Base-by-base conservation (phyloP, 2,797 vertebrate species). In the Rhinella marina region DNA sequence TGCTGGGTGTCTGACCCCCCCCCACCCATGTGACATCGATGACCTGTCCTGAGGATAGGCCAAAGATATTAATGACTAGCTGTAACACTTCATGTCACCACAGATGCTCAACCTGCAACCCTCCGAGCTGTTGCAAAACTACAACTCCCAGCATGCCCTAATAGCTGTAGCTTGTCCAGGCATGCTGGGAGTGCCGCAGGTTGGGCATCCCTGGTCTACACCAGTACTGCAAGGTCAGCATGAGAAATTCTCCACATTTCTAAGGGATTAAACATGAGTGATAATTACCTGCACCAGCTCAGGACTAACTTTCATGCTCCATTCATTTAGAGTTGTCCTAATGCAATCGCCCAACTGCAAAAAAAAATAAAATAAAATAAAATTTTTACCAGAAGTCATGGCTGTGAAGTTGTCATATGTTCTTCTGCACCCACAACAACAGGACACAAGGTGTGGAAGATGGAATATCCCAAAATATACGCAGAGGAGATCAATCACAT, bases 321-420 rank as follows among this genome's bases (percentile, higher is more conserved):
- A 99, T 61, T 98, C 97, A 78, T 93, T 97, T 91, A 99, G 93
- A 0, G 97, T 97, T 86, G 96, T 98, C 91, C 96, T 96, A 92
- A 99, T 97, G 93, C 98, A 99, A 92, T 99, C 98, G 90, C 96
- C 96, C 90, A 99, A 96, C 98, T 99, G 94, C 85, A 95, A 94
- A 92, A 87, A n/a, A 13, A 82, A 56, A 59, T 10, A n/a, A 14
- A 7, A 76, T 1, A 50, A 50, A 23, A 41, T 29, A 11, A n/a
- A 70, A 75, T 2, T 10, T 21, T 16, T 32, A 9, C 27, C 16
- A 19, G 2, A 32, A 16, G 17, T 16, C 0, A 3, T 8, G 25
- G 11, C 19, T 17, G 16, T 17, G 27, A 16, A 9, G 14, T 70
- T 70, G 16, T 32, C 3, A 5, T 3, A 68, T 27, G 2, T 23